Base-by-base conservation (phyloP, 2,113 vertebrate genomes). In the Rhea americana region DNA sequence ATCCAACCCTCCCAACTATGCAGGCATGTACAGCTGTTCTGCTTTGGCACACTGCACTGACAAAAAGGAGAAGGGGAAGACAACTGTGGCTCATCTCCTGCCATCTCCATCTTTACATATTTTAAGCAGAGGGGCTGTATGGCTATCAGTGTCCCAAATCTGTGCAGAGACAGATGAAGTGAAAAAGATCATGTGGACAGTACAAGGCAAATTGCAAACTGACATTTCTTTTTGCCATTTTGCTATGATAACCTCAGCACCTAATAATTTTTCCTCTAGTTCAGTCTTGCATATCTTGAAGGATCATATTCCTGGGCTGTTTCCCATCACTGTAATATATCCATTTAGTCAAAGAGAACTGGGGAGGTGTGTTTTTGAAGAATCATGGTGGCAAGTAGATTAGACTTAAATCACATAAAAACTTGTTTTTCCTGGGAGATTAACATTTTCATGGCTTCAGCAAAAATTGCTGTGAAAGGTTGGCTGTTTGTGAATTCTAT, bases 371-470 rank as follows among this genome's bases (percentile, higher is more conserved):
- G 45, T 70, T 84, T 66, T 47, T 71, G 61, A 71, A 48, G 47
- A 35, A 12, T 41, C 1, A 0, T 39, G 35, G 15, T 48, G 22
- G 12, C 21, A 63, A 7, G 16, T 73, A 1, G 0, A 0, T 70
- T 77, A 56, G 19, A 22, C 25, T 76, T 65, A 25, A 77, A 14
- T 61, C 45, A 9, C 26, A 1, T 13, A 20, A 8, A 32, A 58
- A 58, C 55, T 32, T 56, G 30, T 24, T 56, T 58, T 17, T 18
- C 7, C 9, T 9, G 28, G 55, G 55, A 32, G 55, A 18, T 58
- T 58, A 28, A 10, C 9, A 18, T 58, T 58, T 58, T 58, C 55
- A 58, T 58, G 28, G 55, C 28, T 58, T 58, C 16, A 32, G 55
- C 17, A 32, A 58, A 58, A 30, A 58, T 58, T 32, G 45, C 45